phyloP scores from a whole-genome alignment of 2,797 vertebrate species.

The Acropternis orthonyx region DNA sequence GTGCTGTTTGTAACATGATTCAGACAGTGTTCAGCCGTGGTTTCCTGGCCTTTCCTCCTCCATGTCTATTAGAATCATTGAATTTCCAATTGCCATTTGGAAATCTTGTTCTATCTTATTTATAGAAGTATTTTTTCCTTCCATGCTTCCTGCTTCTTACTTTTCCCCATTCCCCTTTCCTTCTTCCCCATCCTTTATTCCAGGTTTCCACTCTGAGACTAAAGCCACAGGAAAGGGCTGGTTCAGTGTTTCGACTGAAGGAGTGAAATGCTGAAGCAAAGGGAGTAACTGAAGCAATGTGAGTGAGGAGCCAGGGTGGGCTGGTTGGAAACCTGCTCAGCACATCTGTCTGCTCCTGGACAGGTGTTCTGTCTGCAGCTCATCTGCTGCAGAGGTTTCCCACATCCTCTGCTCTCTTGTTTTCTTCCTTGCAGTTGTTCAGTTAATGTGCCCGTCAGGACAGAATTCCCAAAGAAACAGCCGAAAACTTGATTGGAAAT shows the following conservation, averaged over 20 bases:
- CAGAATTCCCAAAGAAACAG: not conserved
- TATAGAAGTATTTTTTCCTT: conserved; percentile 4
- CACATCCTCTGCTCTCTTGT: not conserved
- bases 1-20: not conserved
- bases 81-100: not conserved
- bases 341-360: not conserved
- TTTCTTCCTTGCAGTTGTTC: not conserved
- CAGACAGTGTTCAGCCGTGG: not conserved
- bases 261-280: not conserved
- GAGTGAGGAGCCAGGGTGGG: not conserved
- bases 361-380: not conserved
- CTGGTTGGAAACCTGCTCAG: not conserved
- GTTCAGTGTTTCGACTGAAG: not conserved
- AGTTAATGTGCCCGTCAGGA: not conserved
- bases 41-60: not conserved
- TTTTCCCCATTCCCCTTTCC: not conserved
- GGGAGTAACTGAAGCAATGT: not conserved
- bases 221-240: not conserved
- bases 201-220: not conserved
- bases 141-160: not conserved
- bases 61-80: not conserved
- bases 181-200: conserved; percentile 17
- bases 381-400: not conserved
- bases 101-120: not conserved
- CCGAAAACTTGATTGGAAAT: not conserved